A percentile compares a stretch with the other conserved stretches of the same genome.
These are phyloP conservation scores for Fissipunctia ypsillon DNA, from an alignment of 2,888 invertebrate species.

Conservation along the genomic window DNA sequence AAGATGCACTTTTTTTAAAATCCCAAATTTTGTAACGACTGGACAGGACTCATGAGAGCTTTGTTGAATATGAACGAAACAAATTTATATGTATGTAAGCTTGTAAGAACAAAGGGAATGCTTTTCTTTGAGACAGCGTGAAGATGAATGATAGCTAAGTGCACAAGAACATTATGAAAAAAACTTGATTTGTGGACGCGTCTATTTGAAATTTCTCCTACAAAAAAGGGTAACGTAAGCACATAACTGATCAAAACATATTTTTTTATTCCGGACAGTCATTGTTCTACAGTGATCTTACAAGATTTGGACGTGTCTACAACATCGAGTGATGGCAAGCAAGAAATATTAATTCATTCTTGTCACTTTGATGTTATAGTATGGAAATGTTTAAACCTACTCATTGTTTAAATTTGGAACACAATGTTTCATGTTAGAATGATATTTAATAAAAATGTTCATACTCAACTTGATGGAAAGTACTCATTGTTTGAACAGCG, in stretches of 20 bases:
- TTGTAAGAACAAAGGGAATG: conserved; percentile 39
- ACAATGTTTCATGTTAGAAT: conserved; percentile 65
- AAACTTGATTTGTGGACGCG: conserved; percentile 67
- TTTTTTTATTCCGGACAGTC: conserved; percentile 64
- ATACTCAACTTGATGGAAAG: conserved; percentile 35
- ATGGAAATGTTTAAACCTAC: conserved; percentile 74
- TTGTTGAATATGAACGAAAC: conserved; percentile 49
- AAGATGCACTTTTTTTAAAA: conserved; percentile 63
- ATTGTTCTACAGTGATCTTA: conserved; percentile 85
- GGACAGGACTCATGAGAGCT: conserved; percentile 29
- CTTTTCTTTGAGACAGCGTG: conserved; percentile 8
- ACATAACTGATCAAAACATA: conserved; percentile 52
- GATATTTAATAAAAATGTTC: conserved; percentile 44
- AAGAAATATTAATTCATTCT: conserved; percentile 85
- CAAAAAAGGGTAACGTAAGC: conserved; percentile 47
- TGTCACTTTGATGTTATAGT: conserved; percentile 80
- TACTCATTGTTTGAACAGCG: conserved; percentile 17
- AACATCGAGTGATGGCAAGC: conserved; percentile 78
- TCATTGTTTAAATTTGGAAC: conserved; percentile 69
- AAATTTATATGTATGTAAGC: conserved; percentile 34
- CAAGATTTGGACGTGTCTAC: conserved; percentile 80
- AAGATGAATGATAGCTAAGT: conserved; percentile 47
- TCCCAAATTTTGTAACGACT: conserved; percentile 47
- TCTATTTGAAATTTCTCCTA: conserved; percentile 62
- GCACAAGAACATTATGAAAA: conserved; percentile 36